phyloP scores from a whole-genome alignment of 2,797 vertebrate genomes.

The Premnoplex brunnescens region DNA sequence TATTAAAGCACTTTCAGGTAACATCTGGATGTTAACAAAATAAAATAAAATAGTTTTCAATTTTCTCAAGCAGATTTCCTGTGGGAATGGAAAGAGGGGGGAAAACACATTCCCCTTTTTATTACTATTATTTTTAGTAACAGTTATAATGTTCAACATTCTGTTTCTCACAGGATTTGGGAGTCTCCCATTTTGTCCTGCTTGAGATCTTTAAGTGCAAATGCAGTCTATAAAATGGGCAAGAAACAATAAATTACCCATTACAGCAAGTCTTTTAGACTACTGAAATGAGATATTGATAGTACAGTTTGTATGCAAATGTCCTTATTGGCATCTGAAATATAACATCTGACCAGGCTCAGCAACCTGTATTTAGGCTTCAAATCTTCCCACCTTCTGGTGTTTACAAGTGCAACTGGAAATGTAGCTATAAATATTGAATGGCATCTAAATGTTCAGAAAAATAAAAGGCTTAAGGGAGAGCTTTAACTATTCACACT shows the following conservation, averaged over 20 bases:
- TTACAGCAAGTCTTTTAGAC: constrained; percentile 17
- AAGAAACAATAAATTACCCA: constrained; percentile 13
- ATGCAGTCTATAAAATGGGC: constrained; percentile 4
- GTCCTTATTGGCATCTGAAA: constrained; percentile 50
- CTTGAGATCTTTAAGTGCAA: constrained; percentile 4
- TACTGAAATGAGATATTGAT: constrained; percentile 55
- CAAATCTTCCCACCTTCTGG: constrained; percentile 60
- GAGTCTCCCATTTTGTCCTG: not conserved
- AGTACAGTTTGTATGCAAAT: constrained; percentile 62
- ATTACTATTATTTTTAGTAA: not conserved
- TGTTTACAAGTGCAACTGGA: constrained; percentile 56
- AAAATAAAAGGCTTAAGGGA: constrained; percentile 21
- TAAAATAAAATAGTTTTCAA: not conserved
- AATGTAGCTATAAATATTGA: constrained; percentile 55
- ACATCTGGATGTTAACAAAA: not conserved
- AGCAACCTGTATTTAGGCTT: constrained; percentile 63
- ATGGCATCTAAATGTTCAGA: constrained; percentile 20
- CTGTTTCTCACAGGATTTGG: not conserved
- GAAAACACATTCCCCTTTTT: not conserved
- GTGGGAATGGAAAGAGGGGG: not conserved
- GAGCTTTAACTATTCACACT: not conserved
- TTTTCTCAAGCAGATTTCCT: not conserved
- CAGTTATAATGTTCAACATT: not conserved
- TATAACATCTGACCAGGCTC: constrained; percentile 51
- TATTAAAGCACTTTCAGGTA: not conserved